These are phyloP conservation scores for Acanthurus tractus DNA, from an alignment of 2,797 vertebrate species.

Conservation along the genomic window DNA sequence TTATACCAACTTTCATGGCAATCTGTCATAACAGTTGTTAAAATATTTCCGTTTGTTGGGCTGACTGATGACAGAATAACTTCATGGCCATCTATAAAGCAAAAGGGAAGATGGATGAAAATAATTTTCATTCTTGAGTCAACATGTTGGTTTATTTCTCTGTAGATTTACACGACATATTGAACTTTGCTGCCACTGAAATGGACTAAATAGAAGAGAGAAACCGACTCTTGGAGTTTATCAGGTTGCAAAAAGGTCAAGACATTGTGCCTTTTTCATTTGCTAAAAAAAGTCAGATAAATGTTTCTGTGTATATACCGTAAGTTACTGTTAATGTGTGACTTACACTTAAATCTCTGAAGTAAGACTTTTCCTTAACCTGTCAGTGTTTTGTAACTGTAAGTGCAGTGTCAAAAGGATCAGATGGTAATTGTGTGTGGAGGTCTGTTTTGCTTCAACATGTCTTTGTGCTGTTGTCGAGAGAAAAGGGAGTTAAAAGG, in stretches of 20 bases:
- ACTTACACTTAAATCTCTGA: neutral
- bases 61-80: too few species aligned
- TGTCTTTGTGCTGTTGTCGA: slow-evolving; percentile 25
- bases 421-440: slow-evolving; percentile 33
- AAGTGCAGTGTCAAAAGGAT: slow-evolving; percentile 34
- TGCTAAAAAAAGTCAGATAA: neutral
- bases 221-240: neutral
- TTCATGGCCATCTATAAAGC: too few species aligned
- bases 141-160: neutral
- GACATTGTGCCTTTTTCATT: neutral
- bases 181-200: neutral
- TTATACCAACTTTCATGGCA: neutral
- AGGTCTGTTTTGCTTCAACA: slow-evolving; percentile 17
- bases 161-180: neutral
- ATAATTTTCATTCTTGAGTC: neutral
- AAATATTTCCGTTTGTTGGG: too few species aligned
- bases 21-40: neutral
- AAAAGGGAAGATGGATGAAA: neutral
- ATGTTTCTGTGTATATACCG: neutral
- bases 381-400: slow-evolving; percentile 36
- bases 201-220: neutral
- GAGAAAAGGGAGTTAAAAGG: slow-evolving; percentile 8
- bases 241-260: neutral
- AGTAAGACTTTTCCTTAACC: neutral
- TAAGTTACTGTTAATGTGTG: neutral